These are phyloP conservation scores for Cotesia congregata DNA, from an alignment of 2,888 invertebrate genomes.

Conservation along the genomic window DNA sequence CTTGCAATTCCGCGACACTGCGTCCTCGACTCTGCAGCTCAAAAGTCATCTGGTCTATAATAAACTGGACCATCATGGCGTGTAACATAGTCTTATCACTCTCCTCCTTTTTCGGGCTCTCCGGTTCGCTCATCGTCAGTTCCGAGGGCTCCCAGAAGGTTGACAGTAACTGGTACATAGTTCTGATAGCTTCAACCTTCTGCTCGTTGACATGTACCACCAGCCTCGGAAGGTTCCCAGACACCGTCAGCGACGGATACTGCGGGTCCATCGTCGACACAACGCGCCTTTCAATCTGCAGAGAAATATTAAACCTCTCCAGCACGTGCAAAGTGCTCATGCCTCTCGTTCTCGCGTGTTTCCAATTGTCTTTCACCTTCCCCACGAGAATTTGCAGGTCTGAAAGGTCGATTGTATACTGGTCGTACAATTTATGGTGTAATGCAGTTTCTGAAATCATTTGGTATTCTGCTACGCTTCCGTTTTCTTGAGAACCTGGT, in stretches of 20 bases:
- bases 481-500: conserved; percentile 83
- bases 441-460: conserved; percentile 73
- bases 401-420: conserved; percentile 74
- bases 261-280: conserved; percentile 88
- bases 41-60: conserved; percentile 86
- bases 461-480: conserved; percentile 62
- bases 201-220: conserved; percentile 92
- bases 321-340: conserved; percentile 89
- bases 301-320: conserved; percentile 76
- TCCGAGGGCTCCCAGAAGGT: conserved; percentile 55
- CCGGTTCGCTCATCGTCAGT: conserved; percentile 55
- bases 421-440: conserved; percentile 82
- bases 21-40: conserved; percentile 87
- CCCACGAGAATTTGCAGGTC: conserved; percentile 84
- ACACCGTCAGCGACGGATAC: conserved; percentile 86
- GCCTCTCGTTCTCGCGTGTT: conserved; percentile 86
- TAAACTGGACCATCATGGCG: conserved; percentile 86
- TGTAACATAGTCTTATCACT: conserved; percentile 59
- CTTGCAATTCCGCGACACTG: conserved; percentile 93
- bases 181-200: conserved; percentile 81
- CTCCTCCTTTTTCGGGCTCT: conserved; percentile 64
- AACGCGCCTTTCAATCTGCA: conserved; percentile 84
- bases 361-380: conserved; percentile 90
- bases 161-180: conserved; percentile 71
- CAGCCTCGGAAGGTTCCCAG: conserved; percentile 88